Percentiles rank a stretch among this genome's conserved stretches.
These are phyloP conservation scores for Gryllus longicercus DNA, from an alignment of 2,888 invertebrate species.

Conservation along the genomic window DNA sequence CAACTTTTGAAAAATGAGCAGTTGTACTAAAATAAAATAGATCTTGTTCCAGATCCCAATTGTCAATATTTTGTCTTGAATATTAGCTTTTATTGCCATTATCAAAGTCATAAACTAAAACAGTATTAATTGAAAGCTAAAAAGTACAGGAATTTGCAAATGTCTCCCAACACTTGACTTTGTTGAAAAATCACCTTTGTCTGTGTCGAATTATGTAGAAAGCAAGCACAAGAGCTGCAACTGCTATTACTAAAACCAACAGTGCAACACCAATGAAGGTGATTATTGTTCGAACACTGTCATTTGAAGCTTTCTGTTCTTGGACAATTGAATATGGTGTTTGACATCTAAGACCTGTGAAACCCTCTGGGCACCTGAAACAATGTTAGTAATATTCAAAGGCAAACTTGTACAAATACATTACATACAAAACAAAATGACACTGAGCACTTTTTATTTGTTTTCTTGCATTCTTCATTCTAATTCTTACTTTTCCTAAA, in stretches of 20 bases:
- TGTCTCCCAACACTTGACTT: not conserved
- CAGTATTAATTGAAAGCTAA: too few relatives aligned
- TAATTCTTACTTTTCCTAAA: too few relatives aligned
- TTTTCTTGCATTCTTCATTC: too few relatives aligned
- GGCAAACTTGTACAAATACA: too few relatives aligned
- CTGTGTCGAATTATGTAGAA: slow-evolving; percentile 39
- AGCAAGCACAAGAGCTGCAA: slow-evolving; percentile 39
- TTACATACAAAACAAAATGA: too few relatives aligned
- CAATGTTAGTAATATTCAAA: slow-evolving; percentile 22
- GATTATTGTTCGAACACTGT: slow-evolving; percentile 29
- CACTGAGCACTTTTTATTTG: too few relatives aligned
- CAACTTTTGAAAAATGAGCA: too few relatives aligned
- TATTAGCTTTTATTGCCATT: too few relatives aligned
- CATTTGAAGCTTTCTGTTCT: slow-evolving; percentile 25
- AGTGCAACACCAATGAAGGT: slow-evolving; percentile 38
- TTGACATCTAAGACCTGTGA: slow-evolving; percentile 45
- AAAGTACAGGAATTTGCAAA: too few relatives aligned
- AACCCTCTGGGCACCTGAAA: slow-evolving; percentile 45
- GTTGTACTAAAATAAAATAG: not conserved
- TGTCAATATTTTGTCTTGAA: not conserved
- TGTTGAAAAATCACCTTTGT: slow-evolving; percentile 37
- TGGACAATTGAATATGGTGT: slow-evolving; percentile 32
- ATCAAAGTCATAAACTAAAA: too few relatives aligned
- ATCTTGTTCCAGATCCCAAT: not conserved
- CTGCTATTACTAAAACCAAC: slow-evolving; percentile 39